phyloP scores from a whole-genome alignment of 1,140 invertebrate species.

The Eciton burchellii region DNA sequence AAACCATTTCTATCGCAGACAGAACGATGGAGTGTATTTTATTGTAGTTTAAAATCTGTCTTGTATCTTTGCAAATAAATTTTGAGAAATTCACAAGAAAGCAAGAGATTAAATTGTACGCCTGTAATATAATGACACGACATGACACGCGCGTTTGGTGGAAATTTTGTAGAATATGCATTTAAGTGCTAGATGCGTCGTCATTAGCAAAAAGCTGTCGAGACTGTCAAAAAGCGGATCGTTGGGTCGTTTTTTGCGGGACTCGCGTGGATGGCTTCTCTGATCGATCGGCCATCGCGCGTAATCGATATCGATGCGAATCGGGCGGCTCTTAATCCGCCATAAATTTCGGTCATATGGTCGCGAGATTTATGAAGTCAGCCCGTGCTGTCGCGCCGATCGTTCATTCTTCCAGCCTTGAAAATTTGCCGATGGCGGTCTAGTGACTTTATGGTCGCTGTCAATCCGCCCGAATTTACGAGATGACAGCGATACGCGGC shows the following conservation, averaged over 20 bases:
- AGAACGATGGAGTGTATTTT: too few relatives aligned
- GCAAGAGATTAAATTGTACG: too few relatives aligned
- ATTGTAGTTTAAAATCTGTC: too few relatives aligned
- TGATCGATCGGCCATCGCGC: constrained; percentile 56
- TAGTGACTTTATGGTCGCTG: constrained; percentile 71
- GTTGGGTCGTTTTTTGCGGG: constrained; percentile 55
- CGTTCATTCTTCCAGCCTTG: constrained; percentile 54
- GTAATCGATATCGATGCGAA: constrained; percentile 79
- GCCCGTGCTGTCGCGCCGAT: neutral
- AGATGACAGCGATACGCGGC: constrained; percentile 41
- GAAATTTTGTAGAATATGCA: too few relatives aligned
- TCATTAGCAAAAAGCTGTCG: constrained; percentile 17
- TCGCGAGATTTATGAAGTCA: constrained; percentile 78
- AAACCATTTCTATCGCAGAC: too few relatives aligned
- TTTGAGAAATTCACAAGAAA: too few relatives aligned
- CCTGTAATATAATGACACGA: too few relatives aligned
- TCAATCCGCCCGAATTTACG: constrained; percentile 71
- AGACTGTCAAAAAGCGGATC: too few relatives aligned
- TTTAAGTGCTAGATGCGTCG: constrained; percentile 26
- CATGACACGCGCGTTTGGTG: too few relatives aligned
- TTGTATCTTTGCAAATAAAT: neutral
- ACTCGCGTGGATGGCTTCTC: constrained; percentile 24
- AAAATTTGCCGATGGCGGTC: constrained; percentile 61
- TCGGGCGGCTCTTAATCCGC: constrained; percentile 74
- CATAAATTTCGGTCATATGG: constrained; percentile 80